Evolutionary conservation across 2,888 invertebrate species (phyloP).

Genomic region (Parnassius smintheus): DNA sequence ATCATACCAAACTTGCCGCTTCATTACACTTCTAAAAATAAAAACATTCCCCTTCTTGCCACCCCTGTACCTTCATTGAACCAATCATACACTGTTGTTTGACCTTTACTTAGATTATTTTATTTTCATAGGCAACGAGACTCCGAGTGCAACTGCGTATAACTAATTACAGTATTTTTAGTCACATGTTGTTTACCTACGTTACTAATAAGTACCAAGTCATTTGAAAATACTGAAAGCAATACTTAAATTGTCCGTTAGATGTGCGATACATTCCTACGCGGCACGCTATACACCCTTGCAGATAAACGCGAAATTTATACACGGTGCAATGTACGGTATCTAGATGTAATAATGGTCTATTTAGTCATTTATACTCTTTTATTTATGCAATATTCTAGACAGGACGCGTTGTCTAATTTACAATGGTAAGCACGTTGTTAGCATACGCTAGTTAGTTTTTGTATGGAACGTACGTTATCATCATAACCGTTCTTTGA

Average conservation of each 20-base stretch:
- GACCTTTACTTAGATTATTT: no score
- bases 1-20: no score
- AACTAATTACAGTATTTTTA: no score
- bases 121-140: no score
- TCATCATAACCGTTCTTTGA: background rate
- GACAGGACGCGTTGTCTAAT: conserved; percentile 3
- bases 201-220: no score
- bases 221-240: no score
- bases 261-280: background rate
- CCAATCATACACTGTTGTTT: no score
- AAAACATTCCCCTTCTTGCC: no score
- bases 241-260: background rate
- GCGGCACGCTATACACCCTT: conserved; percentile 4
- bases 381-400: conserved; percentile 1
- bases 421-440: conserved; percentile 2
- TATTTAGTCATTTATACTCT: conserved; percentile 1
- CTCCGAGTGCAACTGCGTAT: no score
- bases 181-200: no score
- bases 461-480: background rate
- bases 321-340: conserved; percentile 7
- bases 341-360: conserved; percentile 8
- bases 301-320: conserved; percentile 4
- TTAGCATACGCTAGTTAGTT: background rate
- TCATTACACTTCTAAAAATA: no score
- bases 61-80: no score